Percentiles rank a stretch among this genome's conserved stretches.
Conservation (phyloP, 2,797 vertebrate species). For the Dromococcyx pavoninus region DNA sequence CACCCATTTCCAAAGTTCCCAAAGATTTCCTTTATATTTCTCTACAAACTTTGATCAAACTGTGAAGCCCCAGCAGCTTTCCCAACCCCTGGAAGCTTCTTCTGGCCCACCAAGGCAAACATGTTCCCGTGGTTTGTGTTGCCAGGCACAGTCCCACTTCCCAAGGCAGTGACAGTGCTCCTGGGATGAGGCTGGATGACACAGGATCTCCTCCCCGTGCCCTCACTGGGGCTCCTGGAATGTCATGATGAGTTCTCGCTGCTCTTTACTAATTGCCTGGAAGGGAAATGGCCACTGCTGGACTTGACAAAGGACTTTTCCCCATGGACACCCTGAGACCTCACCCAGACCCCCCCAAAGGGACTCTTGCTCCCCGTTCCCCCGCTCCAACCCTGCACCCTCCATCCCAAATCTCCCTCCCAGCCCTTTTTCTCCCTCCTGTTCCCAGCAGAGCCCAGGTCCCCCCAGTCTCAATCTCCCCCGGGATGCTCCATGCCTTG, state of each 20-base stretch:
- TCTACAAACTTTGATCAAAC: neutral
- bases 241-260: constrained; percentile 35
- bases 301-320: neutral
- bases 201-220: fast-evolving
- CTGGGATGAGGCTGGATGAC: no score
- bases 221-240: constrained; percentile 60
- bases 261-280: constrained; percentile 65
- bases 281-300: neutral
- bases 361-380: neutral
- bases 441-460: no score
- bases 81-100: neutral
- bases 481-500: no score
- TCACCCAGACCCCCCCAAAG: no score
- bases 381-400: neutral
- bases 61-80: neutral
- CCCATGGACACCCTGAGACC: no score
- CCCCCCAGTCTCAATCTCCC: no score
- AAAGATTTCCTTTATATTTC: neutral
- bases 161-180: fast-evolving
- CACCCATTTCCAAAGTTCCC: neutral
- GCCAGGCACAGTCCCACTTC: fast-evolving
- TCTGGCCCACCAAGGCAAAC: neutral
- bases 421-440: no score
- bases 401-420: neutral
- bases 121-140: fast-evolving